These are phyloP conservation scores for Xanthorhoe spadicearia DNA, from an alignment of 2,888 invertebrate species.

Conservation along the genomic window DNA sequence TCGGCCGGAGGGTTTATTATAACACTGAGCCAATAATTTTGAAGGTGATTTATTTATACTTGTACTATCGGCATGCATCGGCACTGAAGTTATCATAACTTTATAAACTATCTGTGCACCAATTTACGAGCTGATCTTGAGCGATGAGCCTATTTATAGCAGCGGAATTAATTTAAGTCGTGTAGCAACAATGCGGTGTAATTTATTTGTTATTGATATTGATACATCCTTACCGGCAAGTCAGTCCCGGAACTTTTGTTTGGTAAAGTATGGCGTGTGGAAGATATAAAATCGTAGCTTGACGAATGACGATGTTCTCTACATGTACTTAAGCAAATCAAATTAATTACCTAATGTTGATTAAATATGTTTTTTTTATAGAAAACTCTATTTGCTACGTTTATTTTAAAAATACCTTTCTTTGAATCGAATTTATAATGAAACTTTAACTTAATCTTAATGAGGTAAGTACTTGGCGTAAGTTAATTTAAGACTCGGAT, in stretches of 20 bases:
- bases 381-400: no score
- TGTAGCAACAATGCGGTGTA: slow-evolving; percentile 8
- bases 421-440: no score
- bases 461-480: neutral
- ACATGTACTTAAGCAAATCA: no score
- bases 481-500: neutral
- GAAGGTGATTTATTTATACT: slow-evolving; percentile 39
- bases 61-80: slow-evolving; percentile 21
- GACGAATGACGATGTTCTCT: no score
- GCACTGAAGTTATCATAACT: slow-evolving; percentile 24
- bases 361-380: no score
- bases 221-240: neutral
- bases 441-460: neutral
- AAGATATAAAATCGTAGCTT: neutral
- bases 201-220: slow-evolving; percentile 2
- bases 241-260: neutral
- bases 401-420: no score
- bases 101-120: slow-evolving; percentile 16
- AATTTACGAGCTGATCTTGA: slow-evolving; percentile 23
- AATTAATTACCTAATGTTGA: no score
- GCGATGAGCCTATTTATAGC: slow-evolving; percentile 10
- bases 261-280: neutral
- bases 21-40: slow-evolving; percentile 33
- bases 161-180: slow-evolving; percentile 18
- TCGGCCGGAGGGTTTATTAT: slow-evolving; percentile 19